Conservation (phyloP, 2,113 vertebrate species). For the Hippocampus barbouri region DNA sequence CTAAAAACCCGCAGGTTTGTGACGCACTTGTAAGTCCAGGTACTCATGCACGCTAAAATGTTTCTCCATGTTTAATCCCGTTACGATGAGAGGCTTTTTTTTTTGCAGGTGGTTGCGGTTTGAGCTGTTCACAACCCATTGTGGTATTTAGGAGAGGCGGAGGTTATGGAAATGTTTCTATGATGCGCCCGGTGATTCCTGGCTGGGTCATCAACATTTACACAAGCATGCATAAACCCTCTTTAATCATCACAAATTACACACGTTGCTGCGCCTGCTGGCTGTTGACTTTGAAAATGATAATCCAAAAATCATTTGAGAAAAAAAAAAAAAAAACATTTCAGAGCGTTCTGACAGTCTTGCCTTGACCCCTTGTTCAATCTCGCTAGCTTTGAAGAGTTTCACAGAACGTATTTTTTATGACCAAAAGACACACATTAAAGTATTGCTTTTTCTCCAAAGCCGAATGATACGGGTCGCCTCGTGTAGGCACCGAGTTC, state of each 20-base stretch:
- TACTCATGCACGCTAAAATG: slow-evolving; percentile 9
- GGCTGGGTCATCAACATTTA: slow-evolving; percentile 54
- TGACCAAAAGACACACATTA: too few relatives aligned
- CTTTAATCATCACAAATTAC: slow-evolving; percentile 61
- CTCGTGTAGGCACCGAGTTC: too few relatives aligned
- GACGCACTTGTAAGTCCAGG: neutral
- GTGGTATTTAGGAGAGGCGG: slow-evolving; percentile 40
- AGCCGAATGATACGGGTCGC: too few relatives aligned
- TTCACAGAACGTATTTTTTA: too few relatives aligned
- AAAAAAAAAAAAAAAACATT: too few relatives aligned
- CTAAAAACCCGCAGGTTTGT: too few relatives aligned
- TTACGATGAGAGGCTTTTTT: slow-evolving; percentile 18
- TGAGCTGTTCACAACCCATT: slow-evolving; percentile 40
- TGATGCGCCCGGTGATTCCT: slow-evolving; percentile 55
- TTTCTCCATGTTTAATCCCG: slow-evolving; percentile 33
- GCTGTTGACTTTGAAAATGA: slow-evolving; percentile 30
- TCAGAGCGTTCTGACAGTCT: too few relatives aligned
- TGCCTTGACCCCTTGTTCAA: too few relatives aligned
- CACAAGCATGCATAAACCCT: slow-evolving; percentile 55
- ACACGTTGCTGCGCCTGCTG: slow-evolving; percentile 33
- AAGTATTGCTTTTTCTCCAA: too few relatives aligned
- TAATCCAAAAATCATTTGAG: slow-evolving; percentile 12
- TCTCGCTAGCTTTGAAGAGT: too few relatives aligned
- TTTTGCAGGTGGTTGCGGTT: slow-evolving; percentile 36
- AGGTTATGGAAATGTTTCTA: slow-evolving; percentile 42